A percentile compares a stretch with the other conserved stretches of the same genome.
Evolutionary conservation across 2,888 invertebrate genomes (phyloP).

Genomic region (Eupithecia exiguata): DNA sequence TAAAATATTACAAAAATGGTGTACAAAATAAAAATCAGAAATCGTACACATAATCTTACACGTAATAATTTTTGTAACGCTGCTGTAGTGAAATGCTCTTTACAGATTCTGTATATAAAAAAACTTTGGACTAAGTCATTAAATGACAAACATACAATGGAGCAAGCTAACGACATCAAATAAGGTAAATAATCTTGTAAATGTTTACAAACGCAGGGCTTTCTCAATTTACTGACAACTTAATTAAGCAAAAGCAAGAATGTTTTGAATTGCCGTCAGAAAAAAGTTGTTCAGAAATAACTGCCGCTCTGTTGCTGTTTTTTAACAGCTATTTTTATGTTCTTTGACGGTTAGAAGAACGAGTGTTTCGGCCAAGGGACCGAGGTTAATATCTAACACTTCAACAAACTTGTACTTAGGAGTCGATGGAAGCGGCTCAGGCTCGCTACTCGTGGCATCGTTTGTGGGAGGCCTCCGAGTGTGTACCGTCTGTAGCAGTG

Average conservation of each 20-base stretch:
- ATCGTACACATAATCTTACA: too few relatives aligned
- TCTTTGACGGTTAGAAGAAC: background rate
- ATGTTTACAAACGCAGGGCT: background rate
- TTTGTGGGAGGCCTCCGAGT: too few relatives aligned
- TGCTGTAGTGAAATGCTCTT: too few relatives aligned
- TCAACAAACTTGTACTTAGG: background rate
- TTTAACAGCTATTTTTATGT: background rate
- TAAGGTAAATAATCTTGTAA: background rate
- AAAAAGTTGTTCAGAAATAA: background rate
- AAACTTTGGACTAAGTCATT: background rate
- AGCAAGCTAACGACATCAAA: background rate
- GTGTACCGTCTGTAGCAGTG: too few relatives aligned
- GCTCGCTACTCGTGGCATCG: too few relatives aligned
- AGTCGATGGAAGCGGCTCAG: background rate
- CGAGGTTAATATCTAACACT: background rate
- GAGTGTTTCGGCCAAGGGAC: background rate
- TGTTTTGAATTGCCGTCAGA: background rate
- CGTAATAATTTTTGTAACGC: too few relatives aligned
- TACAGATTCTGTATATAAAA: background rate
- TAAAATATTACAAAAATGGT: too few relatives aligned
- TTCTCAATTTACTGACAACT: background rate
- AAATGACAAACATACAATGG: background rate
- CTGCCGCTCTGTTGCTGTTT: background rate
- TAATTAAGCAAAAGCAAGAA: slow-evolving; percentile 6
- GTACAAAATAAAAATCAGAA: too few relatives aligned